Evolutionary conservation across 2,888 invertebrate species (phyloP).

Genomic region (Rambutsinella grinnellia): DNA sequence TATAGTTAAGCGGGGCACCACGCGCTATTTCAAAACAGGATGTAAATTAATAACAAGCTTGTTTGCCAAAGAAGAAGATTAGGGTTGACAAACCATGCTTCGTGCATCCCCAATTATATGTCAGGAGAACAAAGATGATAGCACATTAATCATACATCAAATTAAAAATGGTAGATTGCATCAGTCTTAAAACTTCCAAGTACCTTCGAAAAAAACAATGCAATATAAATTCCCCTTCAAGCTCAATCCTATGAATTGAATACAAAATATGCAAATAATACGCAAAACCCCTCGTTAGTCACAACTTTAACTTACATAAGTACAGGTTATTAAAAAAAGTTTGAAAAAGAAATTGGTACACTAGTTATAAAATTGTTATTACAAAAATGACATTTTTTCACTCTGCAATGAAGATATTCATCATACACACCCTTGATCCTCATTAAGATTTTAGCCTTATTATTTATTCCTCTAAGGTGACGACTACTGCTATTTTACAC

Average conservation of each 20-base stretch:
- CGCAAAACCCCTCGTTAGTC: neutral
- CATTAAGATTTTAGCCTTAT: slow-evolving; percentile 30
- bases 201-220: no score
- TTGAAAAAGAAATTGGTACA: slow-evolving; percentile 15
- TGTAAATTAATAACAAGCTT: neutral
- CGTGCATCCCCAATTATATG: neutral
- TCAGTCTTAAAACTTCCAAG: no score
- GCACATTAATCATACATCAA: neutral
- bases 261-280: slow-evolving; percentile 4
- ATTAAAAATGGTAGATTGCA: neutral
- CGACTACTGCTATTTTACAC: no score
- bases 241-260: slow-evolving; percentile 2
- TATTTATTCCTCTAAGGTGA: neutral
- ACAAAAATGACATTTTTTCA: neutral
- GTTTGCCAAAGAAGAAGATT: neutral
- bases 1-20: neutral
- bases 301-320: slow-evolving; percentile 7
- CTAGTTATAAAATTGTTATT: neutral
- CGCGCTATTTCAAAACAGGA: slow-evolving; percentile 15
- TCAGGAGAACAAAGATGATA: no score
- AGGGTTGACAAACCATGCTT: neutral
- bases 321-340: neutral
- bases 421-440: slow-evolving; percentile 45
- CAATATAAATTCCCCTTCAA: no score
- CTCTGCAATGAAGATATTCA: slow-evolving; percentile 15